phyloP scores from a whole-genome alignment of 2,797 vertebrate genomes.

The Zalophus californianus region DNA sequence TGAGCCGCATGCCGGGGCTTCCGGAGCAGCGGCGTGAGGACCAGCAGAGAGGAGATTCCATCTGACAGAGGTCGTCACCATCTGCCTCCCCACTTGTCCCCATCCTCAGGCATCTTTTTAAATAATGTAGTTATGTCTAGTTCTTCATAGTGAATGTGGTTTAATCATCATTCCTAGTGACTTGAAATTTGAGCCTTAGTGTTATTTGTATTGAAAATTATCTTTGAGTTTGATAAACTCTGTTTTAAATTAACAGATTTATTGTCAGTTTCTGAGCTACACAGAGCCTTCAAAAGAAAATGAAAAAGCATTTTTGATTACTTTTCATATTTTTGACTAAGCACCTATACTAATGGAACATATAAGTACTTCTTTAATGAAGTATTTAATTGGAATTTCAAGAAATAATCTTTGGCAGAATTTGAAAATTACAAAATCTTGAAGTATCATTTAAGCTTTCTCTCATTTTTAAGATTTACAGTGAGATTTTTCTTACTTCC shows the following conservation, averaged over 20 bases:
- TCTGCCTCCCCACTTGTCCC: slow-evolving; percentile 73
- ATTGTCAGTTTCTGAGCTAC: slow-evolving; percentile 36
- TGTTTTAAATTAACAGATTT: slow-evolving; percentile 13
- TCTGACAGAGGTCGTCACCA: slow-evolving; percentile 76
- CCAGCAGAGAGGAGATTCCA: slow-evolving; percentile 78
- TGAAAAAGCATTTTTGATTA: neutral
- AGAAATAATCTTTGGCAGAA: slow-evolving; percentile 5
- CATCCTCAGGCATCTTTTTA: slow-evolving; percentile 63
- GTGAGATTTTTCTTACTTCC: neutral
- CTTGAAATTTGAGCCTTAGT: slow-evolving; percentile 55
- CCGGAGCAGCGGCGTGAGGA: slow-evolving; percentile 39
- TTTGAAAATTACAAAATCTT: slow-evolving; percentile 22
- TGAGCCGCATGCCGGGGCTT: slow-evolving; percentile 41
- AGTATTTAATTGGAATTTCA: neutral
- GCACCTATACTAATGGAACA: neutral
- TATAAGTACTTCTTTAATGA: slow-evolving; percentile 37
- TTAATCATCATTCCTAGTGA: slow-evolving; percentile 29
- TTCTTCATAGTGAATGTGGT: slow-evolving; percentile 37
- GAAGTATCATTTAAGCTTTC: slow-evolving; percentile 34
- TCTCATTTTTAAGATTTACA: slow-evolving; percentile 20
- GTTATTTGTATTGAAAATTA: slow-evolving; percentile 40
- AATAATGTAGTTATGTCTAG: slow-evolving; percentile 46
- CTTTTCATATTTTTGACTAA: slow-evolving; percentile 14
- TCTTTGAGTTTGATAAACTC: slow-evolving; percentile 45
- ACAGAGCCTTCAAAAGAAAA: neutral